Evolutionary conservation across 2,113 vertebrate species (phyloP).

Genomic region (Loxodonta africana): DNA sequence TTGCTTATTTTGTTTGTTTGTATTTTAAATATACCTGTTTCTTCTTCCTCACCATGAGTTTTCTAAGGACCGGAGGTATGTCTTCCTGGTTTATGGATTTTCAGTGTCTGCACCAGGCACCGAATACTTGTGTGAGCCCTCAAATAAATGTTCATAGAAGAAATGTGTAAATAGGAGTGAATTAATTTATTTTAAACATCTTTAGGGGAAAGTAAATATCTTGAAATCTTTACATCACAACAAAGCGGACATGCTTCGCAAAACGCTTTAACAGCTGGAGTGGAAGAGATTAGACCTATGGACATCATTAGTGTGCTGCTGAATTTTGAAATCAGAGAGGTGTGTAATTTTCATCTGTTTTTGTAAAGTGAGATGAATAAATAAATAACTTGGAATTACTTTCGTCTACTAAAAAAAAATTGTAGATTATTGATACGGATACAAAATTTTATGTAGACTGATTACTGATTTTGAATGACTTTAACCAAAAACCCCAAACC

Average conservation of each 20-base stretch:
- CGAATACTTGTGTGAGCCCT: background rate
- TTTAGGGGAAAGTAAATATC: conserved; percentile 81
- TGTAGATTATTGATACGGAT: background rate
- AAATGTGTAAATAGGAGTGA: conserved; percentile 31
- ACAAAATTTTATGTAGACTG: background rate
- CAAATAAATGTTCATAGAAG: background rate
- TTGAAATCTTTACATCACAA: background rate
- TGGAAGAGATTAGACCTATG: conserved; percentile 73
- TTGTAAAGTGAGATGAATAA: conserved; percentile 41
- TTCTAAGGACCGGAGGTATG: background rate
- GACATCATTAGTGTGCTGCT: conserved; percentile 92
- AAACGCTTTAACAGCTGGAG: conserved; percentile 52
- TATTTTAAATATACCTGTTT: background rate
- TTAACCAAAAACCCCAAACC: no score
- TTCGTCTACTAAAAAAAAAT: conserved; percentile 32
- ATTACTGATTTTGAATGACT: conserved; percentile 36
- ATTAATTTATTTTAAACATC: conserved; percentile 66
- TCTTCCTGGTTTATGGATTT: background rate
- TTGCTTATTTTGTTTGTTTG: conserved; percentile 29
- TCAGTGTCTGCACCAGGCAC: background rate
- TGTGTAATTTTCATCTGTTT: conserved; percentile 79
- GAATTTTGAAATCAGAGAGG: conserved; percentile 96
- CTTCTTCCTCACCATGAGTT: background rate
- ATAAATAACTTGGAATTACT: conserved; percentile 42
- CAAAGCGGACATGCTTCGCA: conserved; percentile 70